phyloP scores from a whole-genome alignment of 2,113 vertebrate genomes.

The Nematolebias whitei region DNA sequence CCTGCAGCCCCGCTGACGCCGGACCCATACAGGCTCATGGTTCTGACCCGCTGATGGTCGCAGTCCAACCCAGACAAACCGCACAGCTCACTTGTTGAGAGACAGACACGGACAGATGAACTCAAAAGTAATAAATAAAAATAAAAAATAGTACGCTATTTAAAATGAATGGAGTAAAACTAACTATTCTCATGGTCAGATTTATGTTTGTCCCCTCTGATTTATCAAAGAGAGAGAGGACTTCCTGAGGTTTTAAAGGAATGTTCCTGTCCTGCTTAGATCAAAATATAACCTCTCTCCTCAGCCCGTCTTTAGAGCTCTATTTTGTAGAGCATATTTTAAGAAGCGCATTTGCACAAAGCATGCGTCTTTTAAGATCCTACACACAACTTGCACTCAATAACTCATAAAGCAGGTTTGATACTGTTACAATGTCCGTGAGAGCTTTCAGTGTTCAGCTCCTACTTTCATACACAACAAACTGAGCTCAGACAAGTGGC shows the following conservation, averaged over 20 bases:
- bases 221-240: background rate
- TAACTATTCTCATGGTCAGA: background rate
- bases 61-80: conserved; percentile 80
- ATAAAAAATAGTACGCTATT: too few relatives aligned
- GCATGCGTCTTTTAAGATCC: background rate
- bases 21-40: conserved; percentile 84
- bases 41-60: conserved; percentile 67
- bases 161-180: background rate
- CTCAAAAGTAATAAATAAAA: too few relatives aligned
- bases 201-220: background rate
- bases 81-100: conserved; percentile 80
- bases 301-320: too few relatives aligned
- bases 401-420: background rate
- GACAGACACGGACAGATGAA: conserved; percentile 6
- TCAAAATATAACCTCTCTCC: background rate
- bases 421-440: too few relatives aligned
- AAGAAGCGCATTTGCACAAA: background rate
- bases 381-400: background rate
- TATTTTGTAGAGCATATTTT: too few relatives aligned
- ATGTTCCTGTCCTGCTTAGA: background rate
- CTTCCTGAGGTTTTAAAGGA: background rate
- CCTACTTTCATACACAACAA: too few relatives aligned
- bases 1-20: background rate
- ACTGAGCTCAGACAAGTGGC: background rate
- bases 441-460: too few relatives aligned